Evolutionary conservation across 2,888 invertebrate species (phyloP).

Genomic region (Drosophila stalkeri): DNA sequence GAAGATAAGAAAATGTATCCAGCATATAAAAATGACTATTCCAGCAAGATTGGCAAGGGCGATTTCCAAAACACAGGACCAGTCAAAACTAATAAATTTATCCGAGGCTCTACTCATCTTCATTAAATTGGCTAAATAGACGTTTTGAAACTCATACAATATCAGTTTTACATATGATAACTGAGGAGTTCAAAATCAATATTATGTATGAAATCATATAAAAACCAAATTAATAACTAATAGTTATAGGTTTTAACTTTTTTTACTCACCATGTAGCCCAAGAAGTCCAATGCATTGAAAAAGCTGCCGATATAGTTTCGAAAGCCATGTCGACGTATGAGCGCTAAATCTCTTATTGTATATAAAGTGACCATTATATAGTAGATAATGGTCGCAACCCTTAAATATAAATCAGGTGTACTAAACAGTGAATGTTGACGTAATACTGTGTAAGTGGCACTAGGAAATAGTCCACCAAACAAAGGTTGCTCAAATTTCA

Average conservation of each 20-base stretch:
- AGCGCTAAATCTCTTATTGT: neutral
- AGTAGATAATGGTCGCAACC: neutral
- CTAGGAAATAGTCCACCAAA: constrained; percentile 27
- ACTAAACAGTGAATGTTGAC: constrained; percentile 22
- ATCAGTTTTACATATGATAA: constrained; percentile 10
- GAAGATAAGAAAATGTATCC: constrained; percentile 54
- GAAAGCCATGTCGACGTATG: neutral
- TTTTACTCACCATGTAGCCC: constrained; percentile 18
- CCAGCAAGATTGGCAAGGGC: constrained; percentile 29
- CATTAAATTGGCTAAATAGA: constrained; percentile 3
- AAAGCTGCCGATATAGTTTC: constrained; percentile 2
- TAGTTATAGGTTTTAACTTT: neutral
- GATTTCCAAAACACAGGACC: constrained; percentile 9
- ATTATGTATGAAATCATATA: neutral
- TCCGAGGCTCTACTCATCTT: neutral
- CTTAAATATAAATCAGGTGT: neutral
- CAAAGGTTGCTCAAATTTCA: constrained; percentile 20
- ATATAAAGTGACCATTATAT: neutral
- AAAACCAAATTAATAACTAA: neutral
- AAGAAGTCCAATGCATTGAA: constrained; percentile 23
- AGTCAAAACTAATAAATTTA: constrained; percentile 39
- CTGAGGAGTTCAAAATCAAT: constrained; percentile 3
- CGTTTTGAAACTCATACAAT: constrained; percentile 16
- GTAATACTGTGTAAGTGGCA: neutral
- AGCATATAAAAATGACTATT: constrained; percentile 43